Base-by-base conservation (phyloP, 2,797 vertebrate species). In the Danio jaintianensis region DNA sequence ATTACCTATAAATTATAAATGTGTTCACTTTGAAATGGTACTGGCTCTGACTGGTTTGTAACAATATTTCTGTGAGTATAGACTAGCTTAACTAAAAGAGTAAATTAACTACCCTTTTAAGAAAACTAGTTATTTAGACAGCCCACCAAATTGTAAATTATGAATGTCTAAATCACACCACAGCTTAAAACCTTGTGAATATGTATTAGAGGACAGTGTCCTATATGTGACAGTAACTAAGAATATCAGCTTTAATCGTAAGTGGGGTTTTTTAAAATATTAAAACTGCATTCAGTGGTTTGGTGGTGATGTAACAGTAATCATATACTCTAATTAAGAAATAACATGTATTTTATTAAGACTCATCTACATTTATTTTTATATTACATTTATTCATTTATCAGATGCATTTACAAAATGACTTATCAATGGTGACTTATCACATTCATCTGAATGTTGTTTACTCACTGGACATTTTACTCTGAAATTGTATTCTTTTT, bases 221-320 rank as follows among this genome's bases (percentile, higher is more conserved):
- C 18, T 68, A 48, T 48, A 29, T 48, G 20, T 50, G 64, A 50
- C 64, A 29, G 45, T 16, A 50, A 13, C 64, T 18, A 62, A 74
- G 15, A 62, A 13, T 62, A 13, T 61, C 6, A 56, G 52, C 40
- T 72, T 22, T 43, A 72, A 45, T 58, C 7, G 1, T 36, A 58
- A 9, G 1, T 22, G 42, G 59, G 59, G 20, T 18, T 48, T 20
- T 50, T 1, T 29, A 29, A 12, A 8, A 50, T 20, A 20, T 71
- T 42, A 20, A 18, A 56, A 38, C 29, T 29, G 20, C 13, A 50
- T 50, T 36, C 45, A 50, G 43, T 48, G 29, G 8, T 16, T 48
- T 67, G 64, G 7, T 67, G 45, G 20, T 47, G 66, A 66, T 47
- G 66, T 9, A 12, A 66, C 42, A 10, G n/a, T n/a, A n/a, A n/a